These are phyloP conservation scores for Hydractinia echinata DNA, from an alignment of 30 jellyfish, hydroid and myxozoan species.

Conservation along the genomic window DNA sequence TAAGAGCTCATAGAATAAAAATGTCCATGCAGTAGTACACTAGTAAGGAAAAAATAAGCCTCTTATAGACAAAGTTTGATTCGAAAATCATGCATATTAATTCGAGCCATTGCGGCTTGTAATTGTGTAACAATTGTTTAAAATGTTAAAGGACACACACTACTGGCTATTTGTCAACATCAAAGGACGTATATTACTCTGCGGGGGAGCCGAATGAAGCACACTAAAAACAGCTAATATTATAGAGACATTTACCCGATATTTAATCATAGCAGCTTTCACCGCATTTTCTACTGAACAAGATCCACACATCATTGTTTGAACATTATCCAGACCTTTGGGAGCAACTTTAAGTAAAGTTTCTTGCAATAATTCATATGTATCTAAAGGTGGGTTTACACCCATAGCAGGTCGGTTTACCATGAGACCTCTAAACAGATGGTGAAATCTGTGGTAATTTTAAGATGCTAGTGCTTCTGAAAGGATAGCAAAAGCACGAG, in stretches of 20 bases:
- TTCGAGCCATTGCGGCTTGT: no score
- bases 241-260: constrained; percentile 26
- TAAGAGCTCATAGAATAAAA: no score
- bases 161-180: no score
- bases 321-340: constrained; percentile 68
- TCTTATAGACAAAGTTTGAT: no score
- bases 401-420: constrained; percentile 96
- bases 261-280: constrained; percentile 65
- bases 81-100: no score
- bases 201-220: no score
- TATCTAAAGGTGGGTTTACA: constrained; percentile 67
- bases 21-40: no score
- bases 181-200: no score
- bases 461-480: background rate
- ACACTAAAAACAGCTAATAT: no score
- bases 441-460: background rate
- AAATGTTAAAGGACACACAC: no score
- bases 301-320: constrained; percentile 89
- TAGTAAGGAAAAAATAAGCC: no score
- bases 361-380: constrained; percentile 43
- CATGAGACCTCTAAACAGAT: constrained; percentile 58
- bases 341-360: constrained; percentile 74
- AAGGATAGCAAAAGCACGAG: background rate
- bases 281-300: constrained; percentile 73
- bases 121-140: no score